These are phyloP conservation scores for Hephaestus fuliginosus DNA, from an alignment of 2,797 vertebrate genomes.

Conservation along the genomic window DNA sequence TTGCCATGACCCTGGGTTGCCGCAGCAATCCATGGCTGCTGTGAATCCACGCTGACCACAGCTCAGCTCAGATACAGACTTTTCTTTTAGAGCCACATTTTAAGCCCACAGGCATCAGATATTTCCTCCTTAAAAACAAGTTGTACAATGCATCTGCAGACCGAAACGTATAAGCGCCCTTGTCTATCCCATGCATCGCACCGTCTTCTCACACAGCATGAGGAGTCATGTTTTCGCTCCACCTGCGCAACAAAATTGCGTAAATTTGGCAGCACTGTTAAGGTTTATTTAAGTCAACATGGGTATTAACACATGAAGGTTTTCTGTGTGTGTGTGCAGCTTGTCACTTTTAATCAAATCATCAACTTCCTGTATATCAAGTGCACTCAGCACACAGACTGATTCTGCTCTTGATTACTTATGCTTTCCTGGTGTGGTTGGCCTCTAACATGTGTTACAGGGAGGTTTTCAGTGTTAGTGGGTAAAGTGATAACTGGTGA, in stretches of 20 bases:
- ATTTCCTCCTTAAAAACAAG: neutral
- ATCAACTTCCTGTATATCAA: constrained; percentile 2
- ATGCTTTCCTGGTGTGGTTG: neutral
- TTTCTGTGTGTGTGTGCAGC: constrained; percentile 7
- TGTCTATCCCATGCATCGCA: neutral
- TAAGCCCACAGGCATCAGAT: neutral
- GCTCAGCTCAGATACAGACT: neutral
- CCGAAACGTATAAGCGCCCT: neutral
- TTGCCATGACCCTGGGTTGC: neutral
- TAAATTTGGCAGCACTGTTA: neutral
- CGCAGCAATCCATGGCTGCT: neutral
- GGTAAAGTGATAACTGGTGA: neutral
- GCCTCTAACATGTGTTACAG: neutral
- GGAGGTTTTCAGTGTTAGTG: neutral
- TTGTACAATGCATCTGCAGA: neutral
- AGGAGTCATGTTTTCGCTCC: neutral
- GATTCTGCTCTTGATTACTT: constrained; percentile 32
- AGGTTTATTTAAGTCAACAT: neutral
- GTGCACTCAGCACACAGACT: constrained; percentile 15
- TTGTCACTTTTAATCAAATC: constrained; percentile 21
- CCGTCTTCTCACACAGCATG: neutral
- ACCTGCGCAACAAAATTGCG: neutral
- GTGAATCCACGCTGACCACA: neutral
- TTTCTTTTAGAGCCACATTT: neutral
- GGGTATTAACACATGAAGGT: constrained; percentile 8